A percentile compares a stretch with the other conserved stretches of the same genome.
Evolutionary conservation across 2,797 vertebrate species (phyloP).

Genomic region (Rhinatrema bivittatum): DNA sequence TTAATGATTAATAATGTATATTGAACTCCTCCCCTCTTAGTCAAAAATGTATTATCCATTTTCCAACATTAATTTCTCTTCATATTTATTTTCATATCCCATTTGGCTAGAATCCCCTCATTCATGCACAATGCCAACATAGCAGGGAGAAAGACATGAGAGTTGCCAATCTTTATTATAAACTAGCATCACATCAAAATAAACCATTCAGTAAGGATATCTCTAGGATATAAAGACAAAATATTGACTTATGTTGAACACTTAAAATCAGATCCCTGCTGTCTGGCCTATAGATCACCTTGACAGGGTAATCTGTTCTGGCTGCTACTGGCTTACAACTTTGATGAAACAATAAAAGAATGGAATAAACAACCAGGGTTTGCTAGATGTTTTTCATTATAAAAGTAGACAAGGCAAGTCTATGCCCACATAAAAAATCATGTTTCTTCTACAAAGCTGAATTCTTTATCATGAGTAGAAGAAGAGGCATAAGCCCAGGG

Average conservation of each 20-base stretch:
- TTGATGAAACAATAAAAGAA: conserved; percentile 9
- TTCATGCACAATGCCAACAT: conserved; percentile 12
- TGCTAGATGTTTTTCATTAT: conserved; percentile 12
- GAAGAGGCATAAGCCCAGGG: neutral
- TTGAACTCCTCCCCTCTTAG: too few relatives aligned
- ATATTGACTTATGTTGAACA: conserved; percentile 11
- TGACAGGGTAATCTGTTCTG: conserved; percentile 23
- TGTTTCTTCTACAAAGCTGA: neutral
- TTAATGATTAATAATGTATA: too few relatives aligned
- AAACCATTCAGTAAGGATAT: neutral
- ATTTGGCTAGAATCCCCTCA: too few relatives aligned
- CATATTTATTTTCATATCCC: too few relatives aligned
- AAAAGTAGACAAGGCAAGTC: conserved; percentile 5
- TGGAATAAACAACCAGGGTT: conserved; percentile 8
- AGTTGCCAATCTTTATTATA: conserved; percentile 17
- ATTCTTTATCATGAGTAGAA: conserved; percentile 2
- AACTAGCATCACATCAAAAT: conserved; percentile 17
- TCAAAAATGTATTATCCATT: too few relatives aligned
- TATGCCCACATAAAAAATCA: neutral
- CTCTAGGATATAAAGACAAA: conserved; percentile 19
- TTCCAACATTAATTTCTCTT: too few relatives aligned
- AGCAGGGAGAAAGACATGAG: conserved; percentile 15
- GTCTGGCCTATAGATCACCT: conserved; percentile 14
- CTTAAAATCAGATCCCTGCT: conserved; percentile 17
- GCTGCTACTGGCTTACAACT: neutral